Conservation (phyloP, 2,113 vertebrate genomes). For the Peromyscus maniculatus region DNA sequence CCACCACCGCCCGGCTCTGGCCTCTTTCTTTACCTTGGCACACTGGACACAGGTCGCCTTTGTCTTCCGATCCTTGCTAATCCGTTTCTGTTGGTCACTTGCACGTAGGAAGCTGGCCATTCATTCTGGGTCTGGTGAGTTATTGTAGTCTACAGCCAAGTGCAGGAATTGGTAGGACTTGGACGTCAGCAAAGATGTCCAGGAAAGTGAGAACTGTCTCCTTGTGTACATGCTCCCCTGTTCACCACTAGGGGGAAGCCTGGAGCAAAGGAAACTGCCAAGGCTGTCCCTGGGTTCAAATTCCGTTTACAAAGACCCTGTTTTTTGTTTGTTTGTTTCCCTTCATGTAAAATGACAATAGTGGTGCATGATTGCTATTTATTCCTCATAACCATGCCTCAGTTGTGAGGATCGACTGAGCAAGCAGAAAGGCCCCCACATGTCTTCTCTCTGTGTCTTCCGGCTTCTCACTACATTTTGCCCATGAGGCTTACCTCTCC, state of each 20-base stretch:
- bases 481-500: background rate
- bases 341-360: background rate
- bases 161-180: background rate
- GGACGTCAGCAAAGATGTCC: background rate
- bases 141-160: background rate
- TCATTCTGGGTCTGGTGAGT: background rate
- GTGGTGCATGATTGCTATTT: background rate
- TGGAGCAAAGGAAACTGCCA: background rate
- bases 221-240: background rate
- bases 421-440: background rate
- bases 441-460: background rate
- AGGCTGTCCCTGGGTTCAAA: background rate
- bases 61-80: background rate
- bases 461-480: too few species aligned
- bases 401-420: background rate
- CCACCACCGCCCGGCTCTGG: too few species aligned
- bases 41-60: background rate
- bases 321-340: background rate
- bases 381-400: background rate
- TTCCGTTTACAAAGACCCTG: background rate
- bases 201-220: background rate
- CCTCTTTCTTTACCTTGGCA: background rate
- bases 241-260: slow-evolving; percentile 41
- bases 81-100: background rate
- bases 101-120: background rate